Base-by-base conservation (phyloP, 2,888 invertebrate species). In the Tryphoninae sp. region DNA sequence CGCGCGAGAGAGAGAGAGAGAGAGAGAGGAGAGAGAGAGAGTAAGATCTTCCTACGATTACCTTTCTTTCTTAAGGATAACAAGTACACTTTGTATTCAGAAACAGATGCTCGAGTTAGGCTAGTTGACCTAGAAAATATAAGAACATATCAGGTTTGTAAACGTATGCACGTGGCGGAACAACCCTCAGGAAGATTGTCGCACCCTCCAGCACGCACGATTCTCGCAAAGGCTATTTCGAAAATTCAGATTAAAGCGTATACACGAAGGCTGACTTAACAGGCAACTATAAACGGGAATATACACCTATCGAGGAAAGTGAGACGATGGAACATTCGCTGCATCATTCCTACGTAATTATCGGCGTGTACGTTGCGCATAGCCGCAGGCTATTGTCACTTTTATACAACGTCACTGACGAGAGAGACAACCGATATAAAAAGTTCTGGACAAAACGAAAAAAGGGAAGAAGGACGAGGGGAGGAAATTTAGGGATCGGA, bases 111-210 rank as follows among this genome's bases (percentile, higher is more conserved):
- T 68, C 62, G 69, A 74, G 78, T 81, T 76, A 73, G 67, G 49
- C 49, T 45, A 16, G 7, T 45, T 51, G 67, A 72, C 73, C 65
- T 16, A 23, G 72, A 62, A 64, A 64, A 49, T 61, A n/a, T 23
- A 68, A 26, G 49, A n/a, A 61, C 55, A 58, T 65, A 61, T 45
- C 67, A 40, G 22, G 68, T 55, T 23, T 45, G 68, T 62, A 74
- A 68, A 26, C 58, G 68, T 81, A 59, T 81, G 58, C 76, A 45
- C 61, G 77, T 78, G 81, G 78, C 69, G 53, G 74, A 53, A 42
- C 78, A 69, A 73, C 69, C 81, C 81, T 77, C 69, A 42, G 64
- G 64, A 62, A 78, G 78, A 74, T 81, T 78, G 81, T 78, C 81
- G 62, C 81, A 78, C 81, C 81, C 81, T 78, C 65, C 62, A 51